Base-by-base conservation (phyloP, 2,797 vertebrate species). In the Aulostomus chinensis region DNA sequence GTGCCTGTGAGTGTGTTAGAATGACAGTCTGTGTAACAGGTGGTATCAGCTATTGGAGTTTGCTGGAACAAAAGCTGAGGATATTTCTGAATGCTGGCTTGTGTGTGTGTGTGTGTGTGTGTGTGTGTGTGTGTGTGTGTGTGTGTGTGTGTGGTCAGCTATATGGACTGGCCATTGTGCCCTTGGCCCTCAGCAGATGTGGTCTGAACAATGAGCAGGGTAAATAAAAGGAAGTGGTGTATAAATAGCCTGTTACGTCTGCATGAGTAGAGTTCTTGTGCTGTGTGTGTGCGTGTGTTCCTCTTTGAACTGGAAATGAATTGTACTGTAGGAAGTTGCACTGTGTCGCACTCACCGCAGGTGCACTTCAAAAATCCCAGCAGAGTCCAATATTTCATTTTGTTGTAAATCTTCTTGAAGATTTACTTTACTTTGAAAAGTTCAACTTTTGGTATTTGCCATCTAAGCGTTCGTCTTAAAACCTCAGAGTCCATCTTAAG, bases 201-300 rank as follows among this genome's bases (percentile, higher is more conserved):
- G 80, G 73, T 74, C 82, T 83, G 86, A 93, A 93, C 89, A 92
- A 91, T 92, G 80, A 81, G 40, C 76, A 86, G 10, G 84, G 81
- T 93, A 89, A 93, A 91, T 92, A 91, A 87, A 88, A 90, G 93
- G 92, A 94, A 94, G 87, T 87, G 73, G 78, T 42, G 66, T 91
- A 90, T 89, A 87, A 91, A 91, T 90, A 90, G 81, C 78, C 76
- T 55, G 60, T 83, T 80, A 74, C 67, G 58, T 75, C 58, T 64
- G 67, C 73, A 45, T 68, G 72, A 75, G 59, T 78, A 73, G 64
- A 75, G 62, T 68, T 71, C 60, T 57, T 62, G 42, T 68, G 28
- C 22, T 40, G 20, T 30, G 39, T 36, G 55, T 59, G 31, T 59
- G 61, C 54, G 43, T 11, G 58, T 30, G 59, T 66, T 78, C 62